Percentiles rank a stretch among this genome's conserved stretches.
These are phyloP conservation scores for Macrophya alboannulata DNA, from an alignment of 2,888 invertebrate genomes.

Conservation along the genomic window DNA sequence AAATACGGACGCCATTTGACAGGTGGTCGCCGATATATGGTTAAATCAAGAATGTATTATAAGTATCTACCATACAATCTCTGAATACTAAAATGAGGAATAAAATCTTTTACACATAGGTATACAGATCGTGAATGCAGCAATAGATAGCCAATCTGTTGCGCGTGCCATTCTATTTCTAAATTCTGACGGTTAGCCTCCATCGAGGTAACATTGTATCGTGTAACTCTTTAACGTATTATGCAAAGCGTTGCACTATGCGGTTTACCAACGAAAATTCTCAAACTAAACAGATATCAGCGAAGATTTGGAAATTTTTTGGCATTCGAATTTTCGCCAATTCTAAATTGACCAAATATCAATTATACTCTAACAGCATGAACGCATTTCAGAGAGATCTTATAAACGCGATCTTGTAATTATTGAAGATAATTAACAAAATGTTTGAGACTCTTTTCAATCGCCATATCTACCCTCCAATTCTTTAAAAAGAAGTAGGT, in stretches of 20 bases:
- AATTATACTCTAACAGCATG: neutral
- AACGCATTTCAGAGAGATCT: neutral
- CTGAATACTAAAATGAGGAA: neutral
- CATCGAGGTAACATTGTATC: conserved; percentile 21
- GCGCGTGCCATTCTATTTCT: conserved; percentile 38
- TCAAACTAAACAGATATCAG: neutral
- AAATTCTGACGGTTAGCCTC: neutral
- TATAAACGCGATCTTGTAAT: neutral
- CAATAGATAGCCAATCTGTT: conserved; percentile 33
- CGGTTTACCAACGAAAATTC: neutral
- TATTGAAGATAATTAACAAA: neutral
- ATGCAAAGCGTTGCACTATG: conserved; percentile 8
- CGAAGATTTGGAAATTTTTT: neutral
- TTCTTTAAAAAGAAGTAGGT: neutral
- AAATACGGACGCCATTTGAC: neutral
- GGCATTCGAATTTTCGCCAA: neutral
- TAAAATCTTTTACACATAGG: neutral
- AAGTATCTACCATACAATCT: conserved; percentile 15
- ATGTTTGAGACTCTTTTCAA: neutral
- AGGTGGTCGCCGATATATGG: conserved; percentile 19
- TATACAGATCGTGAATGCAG: neutral
- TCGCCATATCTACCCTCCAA: neutral
- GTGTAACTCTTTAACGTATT: neutral
- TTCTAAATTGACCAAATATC: neutral
- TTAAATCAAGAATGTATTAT: conserved; percentile 7